Evolutionary conservation across 64 coral and sea anemone species (phyloP).

Genomic region (Pachyseris speciosa): DNA sequence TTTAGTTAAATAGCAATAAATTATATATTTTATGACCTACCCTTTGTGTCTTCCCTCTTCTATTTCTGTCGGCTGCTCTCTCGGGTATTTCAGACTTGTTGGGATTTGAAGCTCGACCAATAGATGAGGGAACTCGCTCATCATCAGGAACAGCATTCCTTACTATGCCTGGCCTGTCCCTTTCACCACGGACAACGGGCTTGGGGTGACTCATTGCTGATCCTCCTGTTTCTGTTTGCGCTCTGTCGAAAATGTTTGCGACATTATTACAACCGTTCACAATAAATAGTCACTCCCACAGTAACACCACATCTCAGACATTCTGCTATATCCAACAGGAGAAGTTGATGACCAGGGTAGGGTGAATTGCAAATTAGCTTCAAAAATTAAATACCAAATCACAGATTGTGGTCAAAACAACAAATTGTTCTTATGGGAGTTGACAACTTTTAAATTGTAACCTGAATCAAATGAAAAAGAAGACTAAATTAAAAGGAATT

Average conservation of each 20-base stretch:
- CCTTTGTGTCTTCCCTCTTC: conserved; percentile 79
- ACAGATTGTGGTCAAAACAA: too few species aligned
- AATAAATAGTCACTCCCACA: too few species aligned
- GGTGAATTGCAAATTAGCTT: too few species aligned
- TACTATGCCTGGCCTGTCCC: conserved; percentile 21
- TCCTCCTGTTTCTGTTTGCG: conserved; percentile 22
- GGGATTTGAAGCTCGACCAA: conserved; percentile 92
- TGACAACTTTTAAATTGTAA: too few species aligned
- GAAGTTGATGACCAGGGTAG: too few species aligned
- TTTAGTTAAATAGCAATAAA: not conserved
- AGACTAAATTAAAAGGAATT: too few species aligned
- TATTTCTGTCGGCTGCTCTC: conserved; percentile 48
- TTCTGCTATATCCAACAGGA: too few species aligned
- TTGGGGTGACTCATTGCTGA: not conserved
- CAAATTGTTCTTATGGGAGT: too few species aligned
- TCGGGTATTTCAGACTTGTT: conserved; percentile 98
- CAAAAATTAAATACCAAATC: too few species aligned
- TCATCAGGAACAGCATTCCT: conserved; percentile 48
- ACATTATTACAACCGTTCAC: too few species aligned
- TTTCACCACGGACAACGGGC: not conserved
- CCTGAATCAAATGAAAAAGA: too few species aligned
- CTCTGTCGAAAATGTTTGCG: conserved; percentile 9
- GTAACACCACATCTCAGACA: too few species aligned
- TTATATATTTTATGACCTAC: conserved; percentile 21
- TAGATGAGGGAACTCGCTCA: conserved; percentile 64